Percentiles rank a stretch among this genome's conserved stretches.
Evolutionary conservation across 2,113 vertebrate genomes (phyloP).

Genomic region (Brevimyrus niger): DNA sequence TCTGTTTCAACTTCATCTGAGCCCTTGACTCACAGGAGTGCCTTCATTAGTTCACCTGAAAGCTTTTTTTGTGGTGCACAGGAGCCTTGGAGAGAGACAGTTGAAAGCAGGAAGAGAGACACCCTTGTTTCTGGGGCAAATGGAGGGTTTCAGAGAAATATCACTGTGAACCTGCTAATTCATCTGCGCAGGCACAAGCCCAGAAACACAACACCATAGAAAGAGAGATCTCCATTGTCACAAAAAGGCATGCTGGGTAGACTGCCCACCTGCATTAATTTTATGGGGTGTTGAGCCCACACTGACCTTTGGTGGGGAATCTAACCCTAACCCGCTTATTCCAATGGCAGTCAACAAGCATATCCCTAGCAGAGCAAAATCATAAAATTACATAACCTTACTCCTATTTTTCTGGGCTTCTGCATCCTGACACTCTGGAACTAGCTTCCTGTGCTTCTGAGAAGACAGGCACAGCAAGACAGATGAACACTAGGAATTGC

Average conservation of each 20-base stretch:
- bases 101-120: background rate
- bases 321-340: slow-evolving; percentile 38
- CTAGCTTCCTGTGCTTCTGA: slow-evolving; percentile 40
- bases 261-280: background rate
- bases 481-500: background rate
- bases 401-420: slow-evolving; percentile 39
- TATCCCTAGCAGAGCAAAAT: slow-evolving; percentile 30
- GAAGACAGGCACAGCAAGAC: background rate
- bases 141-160: background rate
- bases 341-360: slow-evolving; percentile 34
- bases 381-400: slow-evolving; percentile 57
- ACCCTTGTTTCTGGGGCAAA: background rate
- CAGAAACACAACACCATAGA: background rate
- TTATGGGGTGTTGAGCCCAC: background rate
- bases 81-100: background rate
- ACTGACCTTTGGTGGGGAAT: background rate
- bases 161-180: background rate
- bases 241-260: background rate
- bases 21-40: background rate
- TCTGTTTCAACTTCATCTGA: background rate
- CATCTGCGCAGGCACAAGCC: background rate
- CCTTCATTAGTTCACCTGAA: background rate
- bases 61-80: background rate
- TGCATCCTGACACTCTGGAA: slow-evolving; percentile 42
- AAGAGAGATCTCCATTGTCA: background rate